A percentile compares a stretch with the other conserved stretches of the same genome.
These are phyloP conservation scores for Oriolus oriolus DNA, from an alignment of 2,113 vertebrate species.

Conservation along the genomic window DNA sequence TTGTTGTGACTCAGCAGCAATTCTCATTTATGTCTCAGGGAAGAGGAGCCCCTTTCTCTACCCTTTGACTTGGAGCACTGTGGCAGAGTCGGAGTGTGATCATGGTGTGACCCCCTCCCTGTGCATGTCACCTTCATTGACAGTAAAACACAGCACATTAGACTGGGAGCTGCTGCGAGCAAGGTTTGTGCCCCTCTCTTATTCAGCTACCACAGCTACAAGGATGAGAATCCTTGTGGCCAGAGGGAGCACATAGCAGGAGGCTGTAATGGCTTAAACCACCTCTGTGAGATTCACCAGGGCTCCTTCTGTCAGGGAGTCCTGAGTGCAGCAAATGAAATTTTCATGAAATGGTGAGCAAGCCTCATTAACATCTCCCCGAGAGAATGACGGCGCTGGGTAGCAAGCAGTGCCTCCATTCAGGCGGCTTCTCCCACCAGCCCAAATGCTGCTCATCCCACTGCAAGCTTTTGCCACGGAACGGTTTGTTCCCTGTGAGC, in stretches of 20 bases:
- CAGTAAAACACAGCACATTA: background rate
- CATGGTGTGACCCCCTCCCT: accelerated
- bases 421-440: background rate
- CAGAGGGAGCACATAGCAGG: background rate
- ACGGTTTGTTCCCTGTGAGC: background rate
- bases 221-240: background rate
- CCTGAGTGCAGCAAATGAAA: background rate
- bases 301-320: background rate
- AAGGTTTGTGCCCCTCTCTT: background rate
- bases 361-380: background rate
- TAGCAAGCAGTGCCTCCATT: background rate
- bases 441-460: background rate
- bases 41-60: background rate
- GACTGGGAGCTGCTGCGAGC: background rate
- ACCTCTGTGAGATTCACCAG: background rate
- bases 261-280: background rate
- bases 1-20: background rate
- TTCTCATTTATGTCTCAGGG: background rate
- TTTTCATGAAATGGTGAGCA: background rate
- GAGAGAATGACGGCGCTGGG: background rate
- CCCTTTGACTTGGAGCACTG: background rate
- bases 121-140: background rate
- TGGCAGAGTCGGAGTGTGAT: background rate
- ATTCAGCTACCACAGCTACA: background rate
- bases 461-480: background rate